phyloP scores from a whole-genome alignment of 2,113 vertebrate species.

The Rhinolophus ferrumequinum region DNA sequence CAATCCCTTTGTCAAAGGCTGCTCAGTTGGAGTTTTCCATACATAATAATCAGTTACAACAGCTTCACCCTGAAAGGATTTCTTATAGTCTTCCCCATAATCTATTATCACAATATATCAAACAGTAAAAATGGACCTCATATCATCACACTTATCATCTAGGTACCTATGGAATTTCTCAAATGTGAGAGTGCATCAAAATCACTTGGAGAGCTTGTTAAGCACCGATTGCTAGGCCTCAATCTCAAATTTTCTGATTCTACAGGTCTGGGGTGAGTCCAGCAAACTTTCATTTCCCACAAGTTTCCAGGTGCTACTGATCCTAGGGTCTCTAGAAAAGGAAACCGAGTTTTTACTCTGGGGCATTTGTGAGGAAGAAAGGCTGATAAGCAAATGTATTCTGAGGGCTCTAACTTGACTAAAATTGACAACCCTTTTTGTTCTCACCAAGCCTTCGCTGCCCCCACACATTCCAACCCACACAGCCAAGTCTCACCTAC shows the following conservation, averaged over 20 bases:
- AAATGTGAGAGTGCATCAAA: neutral
- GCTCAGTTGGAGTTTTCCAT: neutral
- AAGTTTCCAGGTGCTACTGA: neutral
- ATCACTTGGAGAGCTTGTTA: neutral
- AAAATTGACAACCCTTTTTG: neutral
- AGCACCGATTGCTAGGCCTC: neutral
- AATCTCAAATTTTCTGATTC: neutral
- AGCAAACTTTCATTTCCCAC: neutral
- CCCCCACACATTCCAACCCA: neutral
- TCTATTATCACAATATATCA: constrained; percentile 5
- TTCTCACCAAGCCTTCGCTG: neutral
- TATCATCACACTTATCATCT: neutral
- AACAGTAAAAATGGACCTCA: neutral
- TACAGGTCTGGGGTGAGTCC: neutral
- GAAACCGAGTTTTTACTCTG: neutral
- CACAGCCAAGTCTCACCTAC: too few species aligned
- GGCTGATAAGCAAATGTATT: neutral
- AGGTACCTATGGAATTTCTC: neutral
- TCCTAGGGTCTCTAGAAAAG: neutral
- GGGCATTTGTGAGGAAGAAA: neutral
- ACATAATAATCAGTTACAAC: neutral
- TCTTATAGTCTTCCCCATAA: neutral
- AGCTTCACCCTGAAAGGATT: neutral
- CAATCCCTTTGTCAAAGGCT: constrained; percentile 47
- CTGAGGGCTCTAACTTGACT: neutral